A percentile compares a stretch with the other conserved stretches of the same genome.
phyloP scores from a whole-genome alignment of 2,797 vertebrate species.

The Microctenopoma stevenorrisi region DNA sequence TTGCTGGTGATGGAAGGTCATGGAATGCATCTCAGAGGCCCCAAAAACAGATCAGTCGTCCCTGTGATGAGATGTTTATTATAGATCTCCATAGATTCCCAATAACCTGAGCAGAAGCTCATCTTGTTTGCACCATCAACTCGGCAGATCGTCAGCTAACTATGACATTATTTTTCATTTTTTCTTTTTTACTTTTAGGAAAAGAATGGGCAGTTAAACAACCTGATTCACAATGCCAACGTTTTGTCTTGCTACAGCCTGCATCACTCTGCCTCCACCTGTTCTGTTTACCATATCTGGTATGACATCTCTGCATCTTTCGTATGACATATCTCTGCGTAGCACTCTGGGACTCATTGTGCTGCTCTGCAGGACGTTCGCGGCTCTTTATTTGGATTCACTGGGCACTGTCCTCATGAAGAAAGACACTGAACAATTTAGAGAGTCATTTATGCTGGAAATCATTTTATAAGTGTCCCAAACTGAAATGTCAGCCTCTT shows the following conservation, averaged over 20 bases:
- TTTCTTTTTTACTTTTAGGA: background rate
- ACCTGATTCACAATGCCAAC: background rate
- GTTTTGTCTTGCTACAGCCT: background rate
- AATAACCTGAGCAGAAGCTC: background rate
- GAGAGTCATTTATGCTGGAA: constrained; percentile 3
- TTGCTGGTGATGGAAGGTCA: constrained; percentile 13
- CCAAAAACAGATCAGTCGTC: background rate
- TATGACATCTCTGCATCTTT: constrained; percentile 21
- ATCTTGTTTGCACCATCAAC: background rate
- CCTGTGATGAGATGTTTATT: background rate
- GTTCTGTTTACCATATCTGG: constrained; percentile 10
- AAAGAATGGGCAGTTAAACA: background rate
- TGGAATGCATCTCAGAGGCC: background rate
- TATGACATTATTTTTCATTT: background rate
- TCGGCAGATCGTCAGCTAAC: background rate
- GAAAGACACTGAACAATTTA: constrained; percentile 2
- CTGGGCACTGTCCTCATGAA: background rate
- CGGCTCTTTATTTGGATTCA: constrained; percentile 6
- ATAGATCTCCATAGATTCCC: constrained; percentile 5
- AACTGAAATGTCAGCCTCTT: constrained; percentile 8
- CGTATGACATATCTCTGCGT: constrained; percentile 10
- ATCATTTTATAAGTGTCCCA: background rate
- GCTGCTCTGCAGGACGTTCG: constrained; percentile 1
- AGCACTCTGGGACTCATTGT: constrained; percentile 14
- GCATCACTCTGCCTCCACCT: background rate